Evolutionary conservation across 2,888 invertebrate genomes (phyloP), one percentile per base, ranked within the genome.

Genomic region (Scaeva pyrastri): DNA sequence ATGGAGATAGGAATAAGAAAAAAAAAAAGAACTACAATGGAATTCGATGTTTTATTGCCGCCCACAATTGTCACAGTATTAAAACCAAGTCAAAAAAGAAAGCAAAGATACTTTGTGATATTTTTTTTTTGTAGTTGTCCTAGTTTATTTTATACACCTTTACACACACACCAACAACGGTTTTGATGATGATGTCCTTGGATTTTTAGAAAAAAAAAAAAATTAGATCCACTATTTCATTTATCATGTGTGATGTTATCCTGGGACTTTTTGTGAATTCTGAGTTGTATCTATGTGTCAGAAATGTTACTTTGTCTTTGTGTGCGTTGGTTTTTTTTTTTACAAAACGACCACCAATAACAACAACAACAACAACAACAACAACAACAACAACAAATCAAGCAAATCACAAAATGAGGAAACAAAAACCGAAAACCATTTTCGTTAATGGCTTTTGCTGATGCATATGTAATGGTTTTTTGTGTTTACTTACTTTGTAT

Each of bases 201-300:
- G 60, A 8, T 60, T 60, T 39, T 26, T n/a, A n/a, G n/a, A n/a
- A n/a, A n/a, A n/a, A n/a, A n/a, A 11, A 19, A 43, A 58, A 84
- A 79, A 64, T 50, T 66, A 75, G 75, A 80, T 84, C 80, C 75
- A 72, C 80, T 72, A 55, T 75, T 58, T 71, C 84, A 85, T 85
- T 80, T 85, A 80, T 85, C 75, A 80, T 85, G 66, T 68, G 50
- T 39, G 31, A 80, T 82, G 48, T 77, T 84, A 72, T 80, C 79
- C 80, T 58, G 80, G 71, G 75, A 75, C 41, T 64, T 66, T 31
- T 31, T 31, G n/a, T 31, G 31, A 31, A 8, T 31, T 7, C 6
- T 8, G 72, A 76, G 75, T 80, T 72, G 80, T 50, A 80, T 85
- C 72, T 85, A 76, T 76, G 66, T 84, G 66, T 84, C 66, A n/a